Percentiles rank a stretch among this genome's conserved stretches.
Conservation (phyloP, 2,113 vertebrate species). For the Barbus barbus region DNA sequence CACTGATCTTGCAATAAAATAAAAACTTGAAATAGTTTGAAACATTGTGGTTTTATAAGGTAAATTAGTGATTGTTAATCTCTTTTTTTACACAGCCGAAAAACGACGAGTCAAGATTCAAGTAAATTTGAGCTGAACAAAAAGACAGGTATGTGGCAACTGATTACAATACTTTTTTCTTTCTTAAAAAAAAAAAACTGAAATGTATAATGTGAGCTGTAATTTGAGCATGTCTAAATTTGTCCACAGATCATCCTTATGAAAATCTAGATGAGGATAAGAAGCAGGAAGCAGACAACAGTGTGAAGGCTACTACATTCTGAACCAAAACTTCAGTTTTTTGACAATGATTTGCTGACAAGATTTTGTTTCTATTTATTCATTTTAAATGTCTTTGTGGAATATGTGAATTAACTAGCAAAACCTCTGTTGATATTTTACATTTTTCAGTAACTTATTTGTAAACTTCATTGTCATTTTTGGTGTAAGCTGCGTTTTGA, state of each 20-base stretch:
- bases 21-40: neutral
- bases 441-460: slow-evolving; percentile 61
- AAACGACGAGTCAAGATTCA: slow-evolving; percentile 18
- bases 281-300: slow-evolving; percentile 2
- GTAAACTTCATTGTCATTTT: slow-evolving; percentile 47
- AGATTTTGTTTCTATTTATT: slow-evolving; percentile 51
- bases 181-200: neutral
- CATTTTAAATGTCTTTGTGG: slow-evolving; percentile 10
- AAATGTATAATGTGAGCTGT: neutral
- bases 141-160: slow-evolving; percentile 30
- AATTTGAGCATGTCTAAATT: neutral
- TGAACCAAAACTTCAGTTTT: neutral
- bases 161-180: neutral
- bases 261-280: slow-evolving; percentile 14
- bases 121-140: slow-evolving; percentile 14
- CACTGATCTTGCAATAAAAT: slow-evolving; percentile 2
- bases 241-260: slow-evolving; percentile 55
- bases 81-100: slow-evolving; percentile 30
- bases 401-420: neutral
- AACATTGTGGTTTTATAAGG: neutral
- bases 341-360: neutral
- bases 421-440: slow-evolving; percentile 31
- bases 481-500: slow-evolving; percentile 23
- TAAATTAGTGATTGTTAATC: neutral
- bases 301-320: slow-evolving; percentile 20